Evolutionary conservation across 2,797 vertebrate species (phyloP), one percentile per base, ranked within the genome.

Genomic region (Bradypus variegatus): DNA sequence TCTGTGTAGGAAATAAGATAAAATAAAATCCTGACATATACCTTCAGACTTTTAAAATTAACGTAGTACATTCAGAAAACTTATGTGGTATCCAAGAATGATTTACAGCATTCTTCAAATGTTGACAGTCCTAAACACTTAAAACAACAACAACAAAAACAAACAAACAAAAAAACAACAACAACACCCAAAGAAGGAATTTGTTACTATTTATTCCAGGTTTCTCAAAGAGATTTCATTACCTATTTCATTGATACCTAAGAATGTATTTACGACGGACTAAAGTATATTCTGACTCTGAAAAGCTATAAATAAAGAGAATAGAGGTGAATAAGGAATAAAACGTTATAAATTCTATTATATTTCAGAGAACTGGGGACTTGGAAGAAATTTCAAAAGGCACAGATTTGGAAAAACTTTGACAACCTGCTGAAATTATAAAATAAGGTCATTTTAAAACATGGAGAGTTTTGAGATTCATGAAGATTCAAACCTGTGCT

Each of bases 71-170:
- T 93, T 88, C 36, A 82, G 64, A 94, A 90, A 92, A 88, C 19
- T 38, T 75, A 62, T n/a, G 21, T 62, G 15, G 14, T 87, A n/a
- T 89, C 64, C 62, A 87, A 65, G 67, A 93, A 82, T 38, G 75
- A 89, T 29, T 86, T 81, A 76, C 23, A 88, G 23, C 62, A 65
- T 91, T 94, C 82, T 89, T 93, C 89, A 92, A 88, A 76, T 89
- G 69, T 31, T 60, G 53, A 58, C 36, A 86, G 45, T 60, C 23
- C 65, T 94, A 89, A 65, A 55, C 41, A 92, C 23, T 89, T 8
- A 19, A 60, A 75, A 45, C 41, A 45, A 45, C 41, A 45, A 45
- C 8, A 45, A 45, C 6, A 45, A 45, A 45, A 64, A 73, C 19
- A 23, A 58, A 58, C 55, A 58, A 58, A 6, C 16, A 58, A 64